Evolutionary conservation across 2,113 vertebrate genomes (phyloP).

Genomic region (Petroica traversi): DNA sequence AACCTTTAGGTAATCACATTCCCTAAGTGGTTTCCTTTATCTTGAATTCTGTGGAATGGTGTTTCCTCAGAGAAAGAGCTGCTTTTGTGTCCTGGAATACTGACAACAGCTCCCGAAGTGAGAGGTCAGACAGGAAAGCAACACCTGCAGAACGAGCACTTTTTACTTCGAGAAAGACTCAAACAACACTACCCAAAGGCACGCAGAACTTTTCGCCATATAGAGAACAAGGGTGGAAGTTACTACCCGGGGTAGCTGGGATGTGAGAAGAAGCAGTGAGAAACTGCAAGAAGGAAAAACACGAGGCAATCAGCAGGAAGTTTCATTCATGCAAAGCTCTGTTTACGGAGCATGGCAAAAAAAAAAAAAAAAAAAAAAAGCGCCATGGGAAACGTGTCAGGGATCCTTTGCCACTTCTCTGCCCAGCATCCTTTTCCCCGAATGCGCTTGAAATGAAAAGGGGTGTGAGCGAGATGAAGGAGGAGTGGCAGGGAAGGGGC

Average conservation of each 20-base stretch:
- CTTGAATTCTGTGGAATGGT: neutral
- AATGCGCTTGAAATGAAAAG: neutral
- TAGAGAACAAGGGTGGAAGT: fast-evolving
- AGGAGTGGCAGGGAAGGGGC: neutral
- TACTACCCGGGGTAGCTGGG: too few species aligned
- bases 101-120: neutral
- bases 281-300: neutral
- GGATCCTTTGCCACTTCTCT: neutral
- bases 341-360: fast-evolving
- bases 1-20: neutral
- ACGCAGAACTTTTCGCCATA: neutral
- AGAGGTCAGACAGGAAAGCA: neutral
- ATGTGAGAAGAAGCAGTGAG: too few species aligned
- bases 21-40: neutral
- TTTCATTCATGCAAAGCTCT: neutral
- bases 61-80: neutral
- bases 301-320: neutral
- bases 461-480: fast-evolving
- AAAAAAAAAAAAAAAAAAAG: neutral
- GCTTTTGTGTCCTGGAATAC: neutral
- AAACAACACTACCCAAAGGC: neutral
- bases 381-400: neutral
- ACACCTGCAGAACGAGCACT: fast-evolving
- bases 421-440: neutral
- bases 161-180: neutral